Percentiles rank a stretch among this genome's conserved stretches.
Evolutionary conservation across 2,797 vertebrate species (phyloP).

Genomic region (Siniperca obscura): DNA sequence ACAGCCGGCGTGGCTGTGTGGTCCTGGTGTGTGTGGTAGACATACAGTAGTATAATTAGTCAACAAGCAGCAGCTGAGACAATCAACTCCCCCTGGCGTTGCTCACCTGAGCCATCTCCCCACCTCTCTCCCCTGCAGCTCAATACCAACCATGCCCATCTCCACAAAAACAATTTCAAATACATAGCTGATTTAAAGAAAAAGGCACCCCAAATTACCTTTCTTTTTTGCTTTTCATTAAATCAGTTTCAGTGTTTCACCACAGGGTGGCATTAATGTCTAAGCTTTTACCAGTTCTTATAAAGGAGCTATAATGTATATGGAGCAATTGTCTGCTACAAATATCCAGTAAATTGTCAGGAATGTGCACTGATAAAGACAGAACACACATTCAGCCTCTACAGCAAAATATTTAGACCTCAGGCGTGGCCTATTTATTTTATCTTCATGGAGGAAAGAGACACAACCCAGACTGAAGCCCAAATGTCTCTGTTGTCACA

Average conservation of each 20-base stretch:
- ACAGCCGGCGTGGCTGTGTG: too few species aligned
- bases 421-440: slow-evolving; percentile 41
- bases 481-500: slow-evolving; percentile 7
- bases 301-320: neutral
- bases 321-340: neutral
- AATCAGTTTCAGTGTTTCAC: slow-evolving; percentile 31
- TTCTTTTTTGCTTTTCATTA: neutral
- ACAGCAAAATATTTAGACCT: slow-evolving; percentile 38
- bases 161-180: neutral
- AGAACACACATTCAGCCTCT: slow-evolving; percentile 16
- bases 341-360: slow-evolving; percentile 21
- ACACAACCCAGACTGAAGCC: slow-evolving; percentile 27
- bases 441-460: slow-evolving; percentile 38
- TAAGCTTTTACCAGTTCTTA: neutral
- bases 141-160: too few species aligned
- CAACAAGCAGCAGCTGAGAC: too few species aligned
- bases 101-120: too few species aligned
- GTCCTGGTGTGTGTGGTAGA: too few species aligned
- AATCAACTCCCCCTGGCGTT: too few species aligned
- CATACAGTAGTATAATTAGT: too few species aligned
- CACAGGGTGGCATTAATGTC: slow-evolving; percentile 64
- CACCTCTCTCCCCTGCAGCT: too few species aligned
- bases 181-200: neutral
- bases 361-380: slow-evolving; percentile 46
- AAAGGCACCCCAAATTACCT: neutral